Conservation (phyloP, 2,113 vertebrate genomes). For the Pachycephala philippinensis region DNA sequence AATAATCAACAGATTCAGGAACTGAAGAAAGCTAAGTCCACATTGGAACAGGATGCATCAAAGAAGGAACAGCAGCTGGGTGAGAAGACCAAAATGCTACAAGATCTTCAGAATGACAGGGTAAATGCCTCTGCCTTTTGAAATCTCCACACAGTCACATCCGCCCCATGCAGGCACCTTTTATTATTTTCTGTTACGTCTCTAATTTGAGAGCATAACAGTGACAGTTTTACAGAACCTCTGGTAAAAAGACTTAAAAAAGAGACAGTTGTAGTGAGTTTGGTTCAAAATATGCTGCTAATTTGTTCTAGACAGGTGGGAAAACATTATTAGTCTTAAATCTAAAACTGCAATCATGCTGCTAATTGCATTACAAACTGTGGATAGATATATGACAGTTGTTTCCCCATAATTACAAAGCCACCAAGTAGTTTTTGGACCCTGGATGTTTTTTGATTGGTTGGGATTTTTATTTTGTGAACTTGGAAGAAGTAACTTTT, state of each 20-base stretch:
- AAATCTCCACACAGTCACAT: not conserved
- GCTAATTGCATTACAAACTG: not conserved
- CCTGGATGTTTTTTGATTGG: not conserved
- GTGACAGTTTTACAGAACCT: not conserved
- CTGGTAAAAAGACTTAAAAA: not conserved
- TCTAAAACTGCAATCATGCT: not conserved
- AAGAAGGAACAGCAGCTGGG: constrained; percentile 78
- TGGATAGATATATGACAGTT: not conserved
- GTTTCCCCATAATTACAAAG: not conserved
- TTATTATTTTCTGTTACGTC: not conserved
- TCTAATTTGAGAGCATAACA: not conserved
- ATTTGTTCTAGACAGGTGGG: not conserved
- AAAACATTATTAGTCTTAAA: not conserved
- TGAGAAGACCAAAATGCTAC: constrained; percentile 77
- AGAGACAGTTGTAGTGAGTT: not conserved
- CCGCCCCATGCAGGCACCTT: too few species aligned
- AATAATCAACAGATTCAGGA: constrained; percentile 84
- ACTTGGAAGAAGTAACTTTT: not conserved
- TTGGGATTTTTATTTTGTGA: not conserved
- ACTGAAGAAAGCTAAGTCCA: constrained; percentile 70
- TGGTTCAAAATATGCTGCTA: not conserved
- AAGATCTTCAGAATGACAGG: constrained; percentile 83
- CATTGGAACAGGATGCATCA: constrained; percentile 79
- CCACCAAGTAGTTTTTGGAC: not conserved
- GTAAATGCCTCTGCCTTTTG: constrained; percentile 61